Conservation (phyloP, 2,888 invertebrate genomes). For the Sepioteuthis lessoniana region DNA sequence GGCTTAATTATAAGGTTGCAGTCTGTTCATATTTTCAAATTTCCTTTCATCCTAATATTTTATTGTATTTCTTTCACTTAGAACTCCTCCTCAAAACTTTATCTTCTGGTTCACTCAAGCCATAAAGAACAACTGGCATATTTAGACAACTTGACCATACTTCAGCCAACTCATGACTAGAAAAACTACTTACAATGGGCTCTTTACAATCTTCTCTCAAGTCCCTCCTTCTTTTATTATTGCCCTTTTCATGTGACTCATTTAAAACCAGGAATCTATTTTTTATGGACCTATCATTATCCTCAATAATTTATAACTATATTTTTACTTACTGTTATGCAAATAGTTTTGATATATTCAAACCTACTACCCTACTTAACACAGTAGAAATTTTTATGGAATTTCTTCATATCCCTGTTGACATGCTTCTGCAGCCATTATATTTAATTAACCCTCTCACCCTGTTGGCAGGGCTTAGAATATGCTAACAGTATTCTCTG, state of each 20-base stretch:
- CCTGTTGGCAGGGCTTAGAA: no score
- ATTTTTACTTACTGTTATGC: neutral
- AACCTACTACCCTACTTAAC: neutral
- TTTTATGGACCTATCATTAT: neutral
- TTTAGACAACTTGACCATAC: neutral
- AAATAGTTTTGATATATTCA: neutral
- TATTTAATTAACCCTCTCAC: neutral
- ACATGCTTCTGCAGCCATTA: neutral
- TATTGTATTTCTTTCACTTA: neutral
- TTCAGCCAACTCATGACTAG: neutral
- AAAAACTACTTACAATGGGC: neutral
- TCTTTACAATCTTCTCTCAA: neutral
- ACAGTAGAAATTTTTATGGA: neutral
- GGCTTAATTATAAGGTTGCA: neutral
- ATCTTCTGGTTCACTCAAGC: neutral
- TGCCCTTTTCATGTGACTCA: neutral
- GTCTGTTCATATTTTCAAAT: neutral
- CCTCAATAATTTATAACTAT: neutral
- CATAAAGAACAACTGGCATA: neutral
- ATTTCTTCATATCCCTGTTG: neutral
- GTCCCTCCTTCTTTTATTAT: slow-evolving; percentile 17
- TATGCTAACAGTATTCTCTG: no score
- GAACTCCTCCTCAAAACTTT: neutral
- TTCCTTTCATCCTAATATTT: neutral
- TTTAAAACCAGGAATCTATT: neutral